Evolutionary conservation across 2,113 vertebrate genomes (phyloP).

Genomic region (Pristiophorus japonicus): DNA sequence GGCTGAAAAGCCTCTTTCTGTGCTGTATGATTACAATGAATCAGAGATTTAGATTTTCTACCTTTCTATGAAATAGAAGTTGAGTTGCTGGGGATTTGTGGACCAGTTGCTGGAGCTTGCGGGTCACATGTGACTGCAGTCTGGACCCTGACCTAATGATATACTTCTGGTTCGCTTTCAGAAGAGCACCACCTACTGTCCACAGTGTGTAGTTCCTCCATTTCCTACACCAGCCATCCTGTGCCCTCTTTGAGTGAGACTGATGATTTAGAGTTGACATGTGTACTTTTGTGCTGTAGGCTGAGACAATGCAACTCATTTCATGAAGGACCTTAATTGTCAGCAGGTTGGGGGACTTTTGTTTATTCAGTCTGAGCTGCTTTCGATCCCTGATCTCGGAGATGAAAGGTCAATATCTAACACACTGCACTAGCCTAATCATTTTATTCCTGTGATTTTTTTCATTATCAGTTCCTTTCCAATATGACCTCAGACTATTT

Average conservation of each 20-base stretch:
- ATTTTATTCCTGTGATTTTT: background rate
- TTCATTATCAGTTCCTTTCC: conserved; percentile 63
- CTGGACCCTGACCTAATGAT: background rate
- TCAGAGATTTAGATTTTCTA: no score
- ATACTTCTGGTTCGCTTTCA: background rate
- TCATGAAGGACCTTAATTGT: no score
- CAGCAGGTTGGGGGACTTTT: no score
- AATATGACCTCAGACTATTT: conserved; percentile 76
- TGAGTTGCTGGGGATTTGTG: background rate
- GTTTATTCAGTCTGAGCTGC: no score
- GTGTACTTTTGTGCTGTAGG: no score
- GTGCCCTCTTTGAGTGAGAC: no score
- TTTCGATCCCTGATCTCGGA: no score
- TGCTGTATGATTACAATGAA: background rate
- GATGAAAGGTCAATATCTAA: background rate
- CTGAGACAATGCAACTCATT: no score
- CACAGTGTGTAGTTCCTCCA: background rate
- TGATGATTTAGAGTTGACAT: no score
- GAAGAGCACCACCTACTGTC: background rate
- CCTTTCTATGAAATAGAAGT: background rate
- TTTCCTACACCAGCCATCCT: no score
- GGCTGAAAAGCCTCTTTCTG: background rate
- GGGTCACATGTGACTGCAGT: background rate
- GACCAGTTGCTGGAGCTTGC: background rate
- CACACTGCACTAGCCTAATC: background rate